Conservation (phyloP, 64 coral and sea anemone genomes). For the Platygyra sinensis region DNA sequence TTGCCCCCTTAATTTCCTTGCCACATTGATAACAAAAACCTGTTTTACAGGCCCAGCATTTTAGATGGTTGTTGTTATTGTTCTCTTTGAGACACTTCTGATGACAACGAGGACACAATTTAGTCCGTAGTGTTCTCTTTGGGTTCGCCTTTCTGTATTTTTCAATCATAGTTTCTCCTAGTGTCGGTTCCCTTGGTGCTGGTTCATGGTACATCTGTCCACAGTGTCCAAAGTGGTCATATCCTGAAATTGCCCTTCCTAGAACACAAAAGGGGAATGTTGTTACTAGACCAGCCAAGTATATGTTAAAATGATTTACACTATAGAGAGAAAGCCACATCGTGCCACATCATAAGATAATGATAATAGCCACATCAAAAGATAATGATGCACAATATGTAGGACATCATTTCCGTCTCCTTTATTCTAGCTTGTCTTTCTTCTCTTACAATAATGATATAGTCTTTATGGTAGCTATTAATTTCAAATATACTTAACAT, state of each 20-base stretch:
- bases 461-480: too few relatives aligned
- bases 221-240: slow-evolving; percentile 77
- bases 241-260: slow-evolving; percentile 78
- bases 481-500: too few relatives aligned
- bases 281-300: neutral
- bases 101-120: slow-evolving; percentile 75
- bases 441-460: too few relatives aligned
- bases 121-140: slow-evolving; percentile 15
- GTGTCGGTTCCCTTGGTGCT: slow-evolving; percentile 40
- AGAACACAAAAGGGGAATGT: neutral
- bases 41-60: slow-evolving; percentile 96
- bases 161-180: slow-evolving; percentile 60
- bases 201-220: neutral
- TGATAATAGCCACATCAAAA: too few relatives aligned
- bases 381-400: too few relatives aligned
- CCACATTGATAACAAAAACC: slow-evolving; percentile 89
- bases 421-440: too few relatives aligned
- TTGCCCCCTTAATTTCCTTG: slow-evolving; percentile 66
- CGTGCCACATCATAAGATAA: too few relatives aligned
- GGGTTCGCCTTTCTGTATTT: slow-evolving; percentile 43
- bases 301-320: neutral
- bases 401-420: too few relatives aligned
- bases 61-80: slow-evolving; percentile 86
- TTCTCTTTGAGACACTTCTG: slow-evolving; percentile 83
- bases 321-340: neutral